Evolutionary conservation across 1,140 invertebrate genomes (phyloP).

Genomic region (Polypedilum vanderplanki): DNA sequence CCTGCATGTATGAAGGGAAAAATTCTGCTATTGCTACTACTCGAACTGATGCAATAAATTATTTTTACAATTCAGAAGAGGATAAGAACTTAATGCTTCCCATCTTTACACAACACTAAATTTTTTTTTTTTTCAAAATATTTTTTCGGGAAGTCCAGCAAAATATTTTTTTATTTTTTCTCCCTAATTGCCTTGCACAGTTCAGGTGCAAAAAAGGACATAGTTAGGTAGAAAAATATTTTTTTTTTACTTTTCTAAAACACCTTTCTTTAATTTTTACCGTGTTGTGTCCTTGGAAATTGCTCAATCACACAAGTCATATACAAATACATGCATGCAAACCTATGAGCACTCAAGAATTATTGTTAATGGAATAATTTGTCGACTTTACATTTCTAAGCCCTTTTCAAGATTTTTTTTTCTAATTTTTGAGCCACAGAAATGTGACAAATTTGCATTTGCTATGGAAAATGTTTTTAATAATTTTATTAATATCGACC

Average conservation of each 20-base stretch:
- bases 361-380: too few species aligned
- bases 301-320: not conserved
- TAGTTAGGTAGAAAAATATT: not conserved
- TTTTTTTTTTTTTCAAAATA: not conserved
- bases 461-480: too few species aligned
- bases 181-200: not conserved
- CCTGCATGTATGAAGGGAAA: too few species aligned
- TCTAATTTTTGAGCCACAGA: too few species aligned
- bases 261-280: not conserved
- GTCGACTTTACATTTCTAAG: too few species aligned
- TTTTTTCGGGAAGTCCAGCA: conserved; percentile 7
- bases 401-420: too few species aligned
- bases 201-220: conserved; percentile 2
- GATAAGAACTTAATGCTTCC: not conserved
- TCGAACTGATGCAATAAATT: conserved; percentile 1
- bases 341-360: too few species aligned
- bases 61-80: not conserved
- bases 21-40: too few species aligned
- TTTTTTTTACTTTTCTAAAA: not conserved
- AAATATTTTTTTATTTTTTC: not conserved
- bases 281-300: conserved; percentile 4
- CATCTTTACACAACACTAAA: not conserved
- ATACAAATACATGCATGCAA: too few species aligned
- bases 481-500: too few species aligned
- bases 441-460: too few species aligned